Conservation (phyloP, 1,140 invertebrate species). For the Diplogasteroides magnus region DNA sequence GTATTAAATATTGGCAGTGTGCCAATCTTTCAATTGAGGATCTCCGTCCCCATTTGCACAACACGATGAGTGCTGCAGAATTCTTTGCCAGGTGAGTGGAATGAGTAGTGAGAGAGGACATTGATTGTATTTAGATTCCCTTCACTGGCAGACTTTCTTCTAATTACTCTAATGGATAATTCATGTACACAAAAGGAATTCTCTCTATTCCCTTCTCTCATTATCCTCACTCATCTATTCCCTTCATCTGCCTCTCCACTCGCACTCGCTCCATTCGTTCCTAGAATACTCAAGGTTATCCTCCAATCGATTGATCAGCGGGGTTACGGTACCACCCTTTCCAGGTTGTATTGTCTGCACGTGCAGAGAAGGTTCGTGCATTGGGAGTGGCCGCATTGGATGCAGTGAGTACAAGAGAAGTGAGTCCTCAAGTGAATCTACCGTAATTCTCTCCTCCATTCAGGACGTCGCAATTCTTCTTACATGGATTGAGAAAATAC, state of each 20-base stretch:
- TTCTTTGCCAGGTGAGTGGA: neutral
- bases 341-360: neutral
- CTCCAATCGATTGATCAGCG: neutral
- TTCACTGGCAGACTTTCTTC: neutral
- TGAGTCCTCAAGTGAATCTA: neutral
- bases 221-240: neutral
- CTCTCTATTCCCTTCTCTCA: neutral
- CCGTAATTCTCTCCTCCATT: neutral
- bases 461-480: neutral
- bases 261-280: neutral
- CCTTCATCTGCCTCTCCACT: neutral
- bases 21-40: too few species aligned
- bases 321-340: neutral
- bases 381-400: neutral
- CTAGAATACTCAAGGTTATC: neutral
- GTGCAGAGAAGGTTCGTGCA: neutral
- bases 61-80: neutral
- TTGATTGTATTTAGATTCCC: neutral
- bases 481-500: neutral
- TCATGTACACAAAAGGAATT: neutral
- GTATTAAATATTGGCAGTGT: too few species aligned
- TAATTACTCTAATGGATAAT: neutral
- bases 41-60: neutral
- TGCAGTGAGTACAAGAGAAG: neutral
- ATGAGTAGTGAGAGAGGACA: neutral